Evolutionary conservation across 2,888 invertebrate genomes (phyloP), one percentile per base, ranked within the genome.

Genomic region (Aspidapion aeneum): DNA sequence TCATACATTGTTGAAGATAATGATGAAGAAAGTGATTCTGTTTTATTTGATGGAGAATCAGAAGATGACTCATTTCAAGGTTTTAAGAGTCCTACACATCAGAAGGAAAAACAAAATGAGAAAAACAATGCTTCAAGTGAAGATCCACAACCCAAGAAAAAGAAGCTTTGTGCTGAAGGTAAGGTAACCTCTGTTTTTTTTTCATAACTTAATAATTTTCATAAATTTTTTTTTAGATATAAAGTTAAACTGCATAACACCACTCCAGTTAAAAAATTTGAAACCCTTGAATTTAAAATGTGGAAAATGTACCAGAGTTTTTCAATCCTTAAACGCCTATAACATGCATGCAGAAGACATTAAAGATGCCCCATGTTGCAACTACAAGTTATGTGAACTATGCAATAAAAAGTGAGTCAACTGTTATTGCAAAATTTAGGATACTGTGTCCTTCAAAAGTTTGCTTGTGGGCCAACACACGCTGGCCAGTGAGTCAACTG

Each of bases 401-500:
- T 56, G 56, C 18, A 17, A 17, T 5, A 18, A 21, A 21, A 56
- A 56, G 56, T 56, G n/a, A 56, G 56, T 17, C 49, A 48, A 48
- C 49, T 48, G 49, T 12, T 48, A 9, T 9, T 48, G 9, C n/a
- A 12, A 35, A 35, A 3, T 12, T 35, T 35, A 35, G 5, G 35
- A 35, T 35, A 12, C 12, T 12, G 35, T 35, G 12, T 7, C 35
- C 12, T 35, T 35, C 35, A 35, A 35, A 3, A 35, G 12, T 7
- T 35, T 35, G 35, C 12, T 3, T 35, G 35, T 12, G 35, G 35
- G n/a, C n/a, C n/a, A n/a, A n/a, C n/a, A n/a, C n/a, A n/a, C n/a
- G n/a, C n/a, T n/a, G n/a, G n/a, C n/a, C n/a, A 56, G 56, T 56
- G n/a, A 56, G 56, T 17, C 49, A 48, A 48, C 49, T 48, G 49